Evolutionary conservation across 2,888 invertebrate genomes (phyloP).

Genomic region (Tetramorium bicarinatum): DNA sequence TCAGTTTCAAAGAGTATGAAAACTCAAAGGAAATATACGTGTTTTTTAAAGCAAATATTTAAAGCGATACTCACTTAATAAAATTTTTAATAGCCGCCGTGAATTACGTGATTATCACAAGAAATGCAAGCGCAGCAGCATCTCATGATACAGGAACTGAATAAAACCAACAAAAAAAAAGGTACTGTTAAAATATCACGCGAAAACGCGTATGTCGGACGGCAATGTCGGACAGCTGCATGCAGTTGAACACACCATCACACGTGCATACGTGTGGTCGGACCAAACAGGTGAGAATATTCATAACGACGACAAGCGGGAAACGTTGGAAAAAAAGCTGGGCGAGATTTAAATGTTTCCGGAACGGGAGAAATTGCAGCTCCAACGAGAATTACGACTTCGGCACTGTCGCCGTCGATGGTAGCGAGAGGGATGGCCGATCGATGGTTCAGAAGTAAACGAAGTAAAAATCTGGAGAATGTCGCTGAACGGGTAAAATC

Average conservation of each 20-base stretch:
- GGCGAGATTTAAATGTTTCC: slow-evolving; percentile 78
- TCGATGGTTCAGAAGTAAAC: slow-evolving; percentile 51
- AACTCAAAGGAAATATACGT: neutral
- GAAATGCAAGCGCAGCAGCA: neutral
- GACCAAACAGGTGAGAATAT: slow-evolving; percentile 70
- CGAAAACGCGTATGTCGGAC: slow-evolving; percentile 31
- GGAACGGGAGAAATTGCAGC: slow-evolving; percentile 65
- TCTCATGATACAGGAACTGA: slow-evolving; percentile 31
- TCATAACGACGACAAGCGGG: slow-evolving; percentile 67
- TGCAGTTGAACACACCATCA: neutral
- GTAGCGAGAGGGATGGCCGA: slow-evolving; percentile 33
- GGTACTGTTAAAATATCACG: slow-evolving; percentile 36
- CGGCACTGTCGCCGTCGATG: slow-evolving; percentile 18
- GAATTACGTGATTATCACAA: slow-evolving; percentile 23
- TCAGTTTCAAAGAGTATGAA: neutral
- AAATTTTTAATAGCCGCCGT: slow-evolving; percentile 5
- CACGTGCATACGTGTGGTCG: neutral
- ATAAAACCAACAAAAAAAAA: slow-evolving; percentile 19
- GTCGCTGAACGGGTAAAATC: slow-evolving; percentile 28
- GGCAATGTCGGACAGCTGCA: slow-evolving; percentile 39
- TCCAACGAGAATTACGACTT: slow-evolving; percentile 40
- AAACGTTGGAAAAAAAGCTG: slow-evolving; percentile 55
- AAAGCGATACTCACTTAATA: slow-evolving; percentile 10
- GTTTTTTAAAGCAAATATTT: slow-evolving; percentile 10
- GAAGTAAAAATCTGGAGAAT: slow-evolving; percentile 46